Base-by-base conservation (phyloP, 2,113 vertebrate genomes). In the Sylvietta virens region DNA sequence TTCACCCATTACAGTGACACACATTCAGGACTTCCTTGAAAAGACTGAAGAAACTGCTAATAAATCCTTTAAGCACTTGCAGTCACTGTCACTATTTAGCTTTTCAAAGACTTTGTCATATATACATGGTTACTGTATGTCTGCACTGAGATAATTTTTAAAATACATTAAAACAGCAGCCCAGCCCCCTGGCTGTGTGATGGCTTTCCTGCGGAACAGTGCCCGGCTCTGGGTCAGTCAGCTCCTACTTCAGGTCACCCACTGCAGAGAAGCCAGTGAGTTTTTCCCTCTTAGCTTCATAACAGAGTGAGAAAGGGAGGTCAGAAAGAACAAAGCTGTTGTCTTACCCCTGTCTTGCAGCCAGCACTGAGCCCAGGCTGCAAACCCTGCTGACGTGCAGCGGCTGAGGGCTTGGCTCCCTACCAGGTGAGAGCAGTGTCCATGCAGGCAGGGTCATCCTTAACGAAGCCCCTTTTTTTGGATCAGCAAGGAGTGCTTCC, bases 331-430 rank as follows among this genome's bases (percentile, higher is more conserved):
- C 22, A 64, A 61, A 45, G 27, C 30, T 81, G 23, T 56, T 47
- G 26, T 48, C 50, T 86, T 91, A n/a, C 30, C 11, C 7, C 4
- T 39, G 1, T 45, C 37, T 65, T 16, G 6, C 82, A 88, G 80
- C 31, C 48, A 69, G 42, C 0, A 0, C 30, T 39, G n/a, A 79
- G 39, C 28, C 27, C 65, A 53, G 73, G 58, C 58, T 80, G 39
- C 44, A 60, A 42, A 71, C n/a, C 56, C 57, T 47, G 66, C 28
- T 7, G 24, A 65, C 0, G 1, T 35, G 48, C 60, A 42, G 33
- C 0, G 1, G n/a, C 22, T 0, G 0, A 39, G 22, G 56, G 11
- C 21, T 83, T 23, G 42, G 44, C 20, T 82, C 35, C 69, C 51
- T 39, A 16, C 48, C 44, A 62, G 56, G 28, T 71, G 3, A 18